Base-by-base conservation (phyloP, 2,113 vertebrate species). In the Beaufortia kweichowensis region DNA sequence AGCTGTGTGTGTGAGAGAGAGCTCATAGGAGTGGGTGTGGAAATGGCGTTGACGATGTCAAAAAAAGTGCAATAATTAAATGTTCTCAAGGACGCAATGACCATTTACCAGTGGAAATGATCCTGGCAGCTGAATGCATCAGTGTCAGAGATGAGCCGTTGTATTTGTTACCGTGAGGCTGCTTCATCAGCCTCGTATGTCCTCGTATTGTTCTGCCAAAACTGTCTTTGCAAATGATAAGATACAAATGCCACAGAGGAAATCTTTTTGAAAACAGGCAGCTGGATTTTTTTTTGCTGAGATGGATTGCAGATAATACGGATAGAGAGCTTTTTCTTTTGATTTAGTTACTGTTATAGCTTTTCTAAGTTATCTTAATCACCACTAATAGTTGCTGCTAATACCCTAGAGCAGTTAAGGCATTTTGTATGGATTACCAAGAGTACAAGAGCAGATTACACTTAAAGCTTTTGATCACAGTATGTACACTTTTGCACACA, bases 31-130 rank as follows among this genome's bases (percentile, higher is more conserved):
- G 64, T 73, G 61, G 50, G 68, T 64, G 60, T 79, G 69, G 89
- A 91, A 92, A 91, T 88, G 86, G 88, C 89, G 90, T 86, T 90
- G 89, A 91, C 90, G 87, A 91, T 90, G 90, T 89, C 91, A 86
- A 88, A 91, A 88, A 90, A 89, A 69, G 86, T 86, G 87, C 90
- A 90, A 91, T 92, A 92, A 92, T 91, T 89, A 92, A 92, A 91
- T 90, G 88, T 90, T 90, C 88, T 92, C 91, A 93, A 92, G 92
- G 92, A 90, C 91, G 90, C 89, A 81, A 82, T 89, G 89, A 88
- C 88, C 89, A 90, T 92, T 91, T 89, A 87, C 87, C 86, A 86
- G 84, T 88, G 87, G 89, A 90, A 90, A 91, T 90, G 87, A 91
- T 88, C 86, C 86, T 61, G 82, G 88, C 89, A 87, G 90, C 91